Evolutionary conservation across 2,113 vertebrate species (phyloP), one percentile per base, ranked within the genome.

Genomic region (Spea multiplicata): DNA sequence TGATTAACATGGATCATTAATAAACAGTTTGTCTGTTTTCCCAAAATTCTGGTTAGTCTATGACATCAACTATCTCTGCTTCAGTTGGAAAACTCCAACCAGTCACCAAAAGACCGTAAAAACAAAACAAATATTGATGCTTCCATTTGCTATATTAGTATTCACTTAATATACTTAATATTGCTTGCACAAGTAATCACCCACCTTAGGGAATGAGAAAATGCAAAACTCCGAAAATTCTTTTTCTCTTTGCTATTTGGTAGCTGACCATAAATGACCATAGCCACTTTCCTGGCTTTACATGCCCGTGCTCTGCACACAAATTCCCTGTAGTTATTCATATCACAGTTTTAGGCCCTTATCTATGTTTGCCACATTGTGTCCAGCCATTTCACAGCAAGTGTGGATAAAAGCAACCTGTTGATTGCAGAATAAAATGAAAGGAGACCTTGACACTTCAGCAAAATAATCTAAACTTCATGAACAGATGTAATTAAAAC

Each of bases 151-250:
- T 7, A 53, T 75, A 69, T 78, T 72, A 64, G 48, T 45, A 66
- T 78, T 72, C 59, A 78, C n/a, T n/a, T n/a, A n/a, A n/a, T n/a
- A n/a, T n/a, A 66, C 47, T 72, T 78, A 78, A 78, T 72, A 78
- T 78, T 66, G 49, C 44, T 64, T 53, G 5, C 72, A 74, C 45
- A 12, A 12, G 57, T 74, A 62, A 45, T 8, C 50, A 1, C 55
- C 66, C 50, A 73, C 62, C 62, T 59, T 80, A 44, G 50, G 44
- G 66, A 73, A 73, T 66, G 12, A 44, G 55, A 78, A 72, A 66
- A 72, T 78, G 69, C 65, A 47, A 80, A 80, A 73, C 66, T 48
- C n/a, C n/a, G n/a, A n/a, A n/a, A 73, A 73, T 80, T 73, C 77
- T 73, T 73, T 66, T 66, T 65, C 3, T 17, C 68, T 47, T 66